Evolutionary conservation across 2,888 invertebrate species (phyloP).

Genomic region (Pteria penguin): DNA sequence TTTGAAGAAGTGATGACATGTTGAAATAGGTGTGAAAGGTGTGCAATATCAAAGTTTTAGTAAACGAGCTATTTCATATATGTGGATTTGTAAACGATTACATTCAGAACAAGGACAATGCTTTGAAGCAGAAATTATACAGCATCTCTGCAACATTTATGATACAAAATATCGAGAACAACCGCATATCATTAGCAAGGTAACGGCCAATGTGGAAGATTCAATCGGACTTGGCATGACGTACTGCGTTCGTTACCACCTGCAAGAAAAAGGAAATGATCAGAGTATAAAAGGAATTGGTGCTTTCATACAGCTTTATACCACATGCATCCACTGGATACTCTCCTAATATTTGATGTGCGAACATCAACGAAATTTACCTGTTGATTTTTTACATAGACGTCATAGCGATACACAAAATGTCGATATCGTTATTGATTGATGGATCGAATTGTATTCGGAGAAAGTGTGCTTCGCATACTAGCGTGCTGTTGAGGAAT

Average conservation of each 20-base stretch:
- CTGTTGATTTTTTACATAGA: constrained; percentile 29
- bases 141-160: constrained; percentile 44
- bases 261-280: constrained; percentile 43
- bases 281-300: constrained; percentile 38
- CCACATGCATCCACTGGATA: constrained; percentile 31
- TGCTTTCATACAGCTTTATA: constrained; percentile 33
- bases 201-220: constrained; percentile 39
- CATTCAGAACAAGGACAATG: constrained; percentile 36
- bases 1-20: constrained; percentile 30
- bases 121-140: constrained; percentile 29
- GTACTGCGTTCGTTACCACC: constrained; percentile 36
- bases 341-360: constrained; percentile 31
- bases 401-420: neutral
- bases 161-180: constrained; percentile 32
- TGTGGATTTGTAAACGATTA: constrained; percentile 33
- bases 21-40: constrained; percentile 44
- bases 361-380: constrained; percentile 22
- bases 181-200: constrained; percentile 43
- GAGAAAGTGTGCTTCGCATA: neutral
- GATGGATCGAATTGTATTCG: neutral
- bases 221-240: constrained; percentile 49
- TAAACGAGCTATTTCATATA: constrained; percentile 38
- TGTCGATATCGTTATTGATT: neutral
- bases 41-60: constrained; percentile 38
- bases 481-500: neutral